Base-by-base conservation (phyloP, 2,888 invertebrate genomes). In the Hydropsyche betteni region DNA sequence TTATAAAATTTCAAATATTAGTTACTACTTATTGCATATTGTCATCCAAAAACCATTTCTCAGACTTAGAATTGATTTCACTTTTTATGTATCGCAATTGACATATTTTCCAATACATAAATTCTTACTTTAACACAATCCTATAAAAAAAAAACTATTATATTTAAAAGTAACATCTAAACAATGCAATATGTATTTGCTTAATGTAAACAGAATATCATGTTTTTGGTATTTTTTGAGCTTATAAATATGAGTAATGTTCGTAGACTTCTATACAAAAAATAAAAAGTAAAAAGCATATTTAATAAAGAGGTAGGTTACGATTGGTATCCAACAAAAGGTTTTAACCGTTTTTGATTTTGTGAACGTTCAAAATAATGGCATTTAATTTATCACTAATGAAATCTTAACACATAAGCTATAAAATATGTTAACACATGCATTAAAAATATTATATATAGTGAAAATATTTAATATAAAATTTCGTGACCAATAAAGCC, bases 401-500 rank as follows among this genome's bases (percentile, higher is more conserved):
- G 6, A 55, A 55, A 55, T n/a, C 55, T 2, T 16, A 55, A n/a
- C 3, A 55, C 55, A 58, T 58, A 58, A 58, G 24, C 58, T n/a
- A 24, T 58, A 58, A 58, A 58, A 58, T 58, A 24, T 24, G 58
- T 58, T 58, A 24, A 8, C 8, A 16, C 14, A 24, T 14, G 58
- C 58, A 24, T 16, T 58, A n/a, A n/a, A 53, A n/a, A 53, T n/a
- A n/a, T 14, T 53, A n/a, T n/a, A 53, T 16, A 16, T 58, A 58
- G 24, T 24, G 24, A 58, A 24, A 69, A 69, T 61, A 61, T 12
- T 58, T 4, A 44, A 33, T 64, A 52, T 55, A 36, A 73, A 71
- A 74, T 72, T 68, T 44, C 4, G 55, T 52, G 52, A 73, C 34
- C 52, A 52, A 16, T 68, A 36, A 52, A 12, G 44, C 64, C 80